These are phyloP conservation scores for Gymnoscelis rufifasciata DNA, from an alignment of 2,888 invertebrate species.

Conservation along the genomic window DNA sequence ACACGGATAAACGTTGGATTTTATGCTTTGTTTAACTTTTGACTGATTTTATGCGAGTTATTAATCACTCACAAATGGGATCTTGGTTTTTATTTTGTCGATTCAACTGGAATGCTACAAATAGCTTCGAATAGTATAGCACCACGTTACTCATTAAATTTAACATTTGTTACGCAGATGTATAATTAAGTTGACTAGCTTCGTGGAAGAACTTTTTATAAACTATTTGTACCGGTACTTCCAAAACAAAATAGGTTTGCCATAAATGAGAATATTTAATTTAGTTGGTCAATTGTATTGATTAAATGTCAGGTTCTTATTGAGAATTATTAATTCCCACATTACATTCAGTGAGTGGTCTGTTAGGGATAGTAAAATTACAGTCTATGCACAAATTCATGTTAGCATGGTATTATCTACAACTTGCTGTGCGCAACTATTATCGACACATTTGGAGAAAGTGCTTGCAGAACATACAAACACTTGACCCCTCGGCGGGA, in stretches of 20 bases:
- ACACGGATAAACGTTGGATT: too few species aligned
- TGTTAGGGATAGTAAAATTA: constrained; percentile 29
- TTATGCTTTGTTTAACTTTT: too few species aligned
- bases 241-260: constrained; percentile 45
- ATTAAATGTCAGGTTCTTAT: constrained; percentile 73
- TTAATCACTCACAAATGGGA: too few species aligned
- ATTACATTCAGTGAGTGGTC: constrained; percentile 44
- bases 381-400: not conserved
- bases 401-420: too few species aligned
- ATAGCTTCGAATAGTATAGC: not conserved
- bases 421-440: too few species aligned
- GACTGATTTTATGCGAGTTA: too few species aligned
- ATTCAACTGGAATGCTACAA: not conserved
- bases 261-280: constrained; percentile 68
- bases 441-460: too few species aligned
- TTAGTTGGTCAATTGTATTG: constrained; percentile 71
- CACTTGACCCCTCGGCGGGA: too few species aligned
- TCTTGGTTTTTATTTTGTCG: too few species aligned
- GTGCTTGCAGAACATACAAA: too few species aligned
- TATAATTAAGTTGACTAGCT: constrained; percentile 24
- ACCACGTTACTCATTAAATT: too few species aligned
- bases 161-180: constrained; percentile 16
- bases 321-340: constrained; percentile 70
- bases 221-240: constrained; percentile 13
- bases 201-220: constrained; percentile 10